phyloP scores from a whole-genome alignment of 2,888 invertebrate species.

The Melipona bicolor region DNA sequence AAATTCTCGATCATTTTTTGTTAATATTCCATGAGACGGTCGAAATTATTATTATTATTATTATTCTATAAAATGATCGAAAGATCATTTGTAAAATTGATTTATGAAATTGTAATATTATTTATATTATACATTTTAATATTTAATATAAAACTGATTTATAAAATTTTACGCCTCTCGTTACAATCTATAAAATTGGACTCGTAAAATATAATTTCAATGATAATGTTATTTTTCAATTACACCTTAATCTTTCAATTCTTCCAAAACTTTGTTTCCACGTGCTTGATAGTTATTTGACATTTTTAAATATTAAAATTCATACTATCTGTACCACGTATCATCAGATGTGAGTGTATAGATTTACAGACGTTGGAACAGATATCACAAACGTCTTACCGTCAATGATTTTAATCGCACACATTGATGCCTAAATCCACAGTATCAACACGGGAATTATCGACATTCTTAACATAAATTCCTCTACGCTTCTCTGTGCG shows the following conservation, averaged over 20 bases:
- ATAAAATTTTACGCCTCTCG: no score
- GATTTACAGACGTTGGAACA: background rate
- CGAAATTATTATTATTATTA: background rate
- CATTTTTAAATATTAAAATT: background rate
- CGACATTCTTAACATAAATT: conserved; percentile 15
- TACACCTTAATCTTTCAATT: background rate
- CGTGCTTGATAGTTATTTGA: background rate
- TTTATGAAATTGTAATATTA: background rate
- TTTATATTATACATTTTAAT: no score
- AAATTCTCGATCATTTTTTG: no score
- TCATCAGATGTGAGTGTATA: background rate
- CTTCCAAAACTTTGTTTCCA: background rate
- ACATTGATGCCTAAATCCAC: background rate
- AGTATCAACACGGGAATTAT: conserved; percentile 1
- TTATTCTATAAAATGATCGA: background rate
- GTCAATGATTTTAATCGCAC: conserved; percentile 7
- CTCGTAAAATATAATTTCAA: no score
- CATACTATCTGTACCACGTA: background rate
- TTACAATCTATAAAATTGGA: no score
- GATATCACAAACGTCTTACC: background rate
- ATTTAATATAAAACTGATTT: no score
- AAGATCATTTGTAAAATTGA: background rate
- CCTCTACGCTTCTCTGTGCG: background rate
- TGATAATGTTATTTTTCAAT: background rate
- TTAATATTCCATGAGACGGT: background rate